These are phyloP conservation scores for Steinernema feltiae DNA, from an alignment of 1,140 invertebrate species.

Conservation along the genomic window DNA sequence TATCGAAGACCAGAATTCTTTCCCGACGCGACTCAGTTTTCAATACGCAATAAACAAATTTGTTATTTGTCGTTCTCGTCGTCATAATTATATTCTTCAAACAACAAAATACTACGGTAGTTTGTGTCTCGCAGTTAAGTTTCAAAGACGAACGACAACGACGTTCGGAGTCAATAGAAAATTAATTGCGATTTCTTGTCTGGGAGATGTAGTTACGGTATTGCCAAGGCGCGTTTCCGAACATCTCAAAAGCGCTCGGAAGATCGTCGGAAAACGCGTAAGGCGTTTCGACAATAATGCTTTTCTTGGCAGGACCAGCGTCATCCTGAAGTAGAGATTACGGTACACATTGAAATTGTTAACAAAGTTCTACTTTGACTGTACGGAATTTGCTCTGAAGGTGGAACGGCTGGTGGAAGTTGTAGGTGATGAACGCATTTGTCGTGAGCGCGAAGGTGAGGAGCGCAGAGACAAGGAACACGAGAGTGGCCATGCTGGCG, in stretches of 20 bases:
- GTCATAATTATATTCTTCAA: no score
- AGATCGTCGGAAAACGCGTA: neutral
- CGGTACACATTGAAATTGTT: neutral
- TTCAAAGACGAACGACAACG: no score
- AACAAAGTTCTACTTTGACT: neutral
- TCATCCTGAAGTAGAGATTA: neutral
- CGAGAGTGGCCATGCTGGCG: neutral
- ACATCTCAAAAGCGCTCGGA: neutral
- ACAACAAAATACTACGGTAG: no score
- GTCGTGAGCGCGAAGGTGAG: neutral
- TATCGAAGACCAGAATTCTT: no score
- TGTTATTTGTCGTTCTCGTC: no score
- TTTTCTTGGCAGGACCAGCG: neutral
- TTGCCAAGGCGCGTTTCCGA: conserved; percentile 7
- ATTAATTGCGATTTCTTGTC: neutral
- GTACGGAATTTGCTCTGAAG: neutral
- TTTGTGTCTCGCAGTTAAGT: no score
- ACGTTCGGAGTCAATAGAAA: neutral
- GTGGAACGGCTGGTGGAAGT: neutral
- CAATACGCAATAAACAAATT: no score
- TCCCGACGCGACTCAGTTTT: no score
- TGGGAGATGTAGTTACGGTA: neutral
- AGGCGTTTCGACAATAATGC: neutral
- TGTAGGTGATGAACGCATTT: conserved; percentile 1
- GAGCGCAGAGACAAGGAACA: neutral